phyloP scores from a whole-genome alignment of 2,888 invertebrate genomes.

The Melanostoma scalare region DNA sequence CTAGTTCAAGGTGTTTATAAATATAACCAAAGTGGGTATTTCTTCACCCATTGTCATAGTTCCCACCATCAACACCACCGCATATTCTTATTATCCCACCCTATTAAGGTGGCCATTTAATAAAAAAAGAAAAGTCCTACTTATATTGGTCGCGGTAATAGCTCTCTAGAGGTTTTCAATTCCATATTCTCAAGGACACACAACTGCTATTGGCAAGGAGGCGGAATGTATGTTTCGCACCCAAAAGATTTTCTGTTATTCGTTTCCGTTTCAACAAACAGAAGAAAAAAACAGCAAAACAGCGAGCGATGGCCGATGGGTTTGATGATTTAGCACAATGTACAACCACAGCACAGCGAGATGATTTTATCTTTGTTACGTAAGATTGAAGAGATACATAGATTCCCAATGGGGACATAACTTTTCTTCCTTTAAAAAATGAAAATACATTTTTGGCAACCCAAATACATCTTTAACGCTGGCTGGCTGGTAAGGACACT shows the following conservation, averaged over 20 bases:
- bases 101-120: conserved; percentile 20
- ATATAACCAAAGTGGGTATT: neutral
- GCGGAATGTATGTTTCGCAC: conserved; percentile 7
- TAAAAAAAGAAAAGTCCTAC: neutral
- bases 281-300: neutral
- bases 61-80: neutral
- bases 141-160: conserved; percentile 12
- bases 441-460: conserved; percentile 19
- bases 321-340: conserved; percentile 11
- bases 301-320: neutral
- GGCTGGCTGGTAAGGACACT: conserved; percentile 3
- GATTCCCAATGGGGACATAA: neutral
- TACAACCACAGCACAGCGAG: neutral
- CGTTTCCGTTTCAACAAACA: neutral
- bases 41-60: neutral
- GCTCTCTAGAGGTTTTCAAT: conserved; percentile 1
- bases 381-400: conserved; percentile 9
- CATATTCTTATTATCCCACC: no score
- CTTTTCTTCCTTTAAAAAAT: neutral
- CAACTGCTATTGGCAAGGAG: conserved; percentile 8
- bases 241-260: neutral
- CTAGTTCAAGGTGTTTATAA: conserved; percentile 32
- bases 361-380: conserved; percentile 18
- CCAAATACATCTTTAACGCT: conserved; percentile 25
- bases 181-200: conserved; percentile 18